phyloP scores from a whole-genome alignment of 2,888 invertebrate genomes.

The Drosophila koepferae region DNA sequence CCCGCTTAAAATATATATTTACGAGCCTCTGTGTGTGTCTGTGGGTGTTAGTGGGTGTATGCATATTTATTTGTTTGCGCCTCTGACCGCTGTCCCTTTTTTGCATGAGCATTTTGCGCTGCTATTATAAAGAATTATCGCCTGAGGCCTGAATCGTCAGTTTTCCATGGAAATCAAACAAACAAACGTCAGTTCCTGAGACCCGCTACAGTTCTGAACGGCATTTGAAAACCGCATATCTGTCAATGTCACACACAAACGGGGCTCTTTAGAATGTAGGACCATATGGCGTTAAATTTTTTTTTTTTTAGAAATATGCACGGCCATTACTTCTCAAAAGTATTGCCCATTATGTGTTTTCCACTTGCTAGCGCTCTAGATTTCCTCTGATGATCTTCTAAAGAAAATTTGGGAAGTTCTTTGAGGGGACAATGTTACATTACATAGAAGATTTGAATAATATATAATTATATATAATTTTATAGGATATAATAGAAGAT shows the following conservation, averaged over 20 bases:
- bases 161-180: constrained; percentile 72
- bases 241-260: constrained; percentile 21
- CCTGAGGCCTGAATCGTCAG: constrained; percentile 46
- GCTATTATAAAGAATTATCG: constrained; percentile 78
- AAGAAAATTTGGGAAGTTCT: neutral
- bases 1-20: constrained; percentile 15
- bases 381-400: neutral
- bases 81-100: constrained; percentile 50
- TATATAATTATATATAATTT: too few species aligned
- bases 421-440: too few species aligned
- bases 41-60: constrained; percentile 7
- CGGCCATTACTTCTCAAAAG: neutral
- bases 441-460: too few species aligned
- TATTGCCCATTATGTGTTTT: neutral
- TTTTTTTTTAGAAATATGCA: neutral
- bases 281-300: neutral
- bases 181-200: constrained; percentile 59
- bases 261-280: too few species aligned
- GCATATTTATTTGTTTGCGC: constrained; percentile 42
- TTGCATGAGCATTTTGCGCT: constrained; percentile 63
- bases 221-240: constrained; percentile 28
- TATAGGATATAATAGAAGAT: too few species aligned
- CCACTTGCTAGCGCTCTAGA: too few species aligned
- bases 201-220: constrained; percentile 16
- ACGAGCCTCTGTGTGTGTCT: neutral